Base-by-base conservation (phyloP, 2,113 vertebrate genomes). In the Noctilio leporinus region DNA sequence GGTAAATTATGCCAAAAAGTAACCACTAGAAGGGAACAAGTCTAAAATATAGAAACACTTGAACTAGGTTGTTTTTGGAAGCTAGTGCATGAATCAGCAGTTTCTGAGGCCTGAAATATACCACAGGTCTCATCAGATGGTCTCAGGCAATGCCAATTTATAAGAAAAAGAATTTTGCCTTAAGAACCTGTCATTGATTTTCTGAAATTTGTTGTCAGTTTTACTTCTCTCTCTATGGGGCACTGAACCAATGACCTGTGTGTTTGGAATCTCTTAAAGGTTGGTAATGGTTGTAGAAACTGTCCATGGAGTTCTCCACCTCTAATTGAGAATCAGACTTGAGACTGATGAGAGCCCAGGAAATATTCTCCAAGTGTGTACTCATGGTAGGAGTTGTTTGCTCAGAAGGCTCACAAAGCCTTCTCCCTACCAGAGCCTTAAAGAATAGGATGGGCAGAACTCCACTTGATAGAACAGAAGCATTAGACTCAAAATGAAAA, bases 181-280 rank as follows among this genome's bases (percentile, higher is more conserved):
- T 45, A 69, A 89, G 75, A 85, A 86, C 10, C 22, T 62, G 49
- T 24, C 86, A 55, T 30, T 35, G 33, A 70, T 70, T 86, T 94
- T 97, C 82, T 92, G 72, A 92, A 92, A 92, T 65, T n/a, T 76
- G 57, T 90, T 91, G n/a, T 64, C 82, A 92, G 85, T 94, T 96
- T 89, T 89, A 91, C 86, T 92, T 89, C 35, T 87, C 33, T 85
- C 93, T 91, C 78, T 0, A 0, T 24, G 5, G 86, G 59, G 43
- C 10, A 15, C 26, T 33, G 51, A 93, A 83, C 30, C 28, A 69
- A 49, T 20, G 69, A 30, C 12, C 57, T 53, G n/a, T 65, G 15
- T 10, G 15, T 83, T 86, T 91, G 43, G 92, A 94, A 55, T 64
- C 11, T 47, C 81, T 87, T 51, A 80, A 77, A 69, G 38, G 67